A percentile compares a stretch with the other conserved stretches of the same genome.
Conservation (phyloP, 2,797 vertebrate species). For the Smutsia gigantea region DNA sequence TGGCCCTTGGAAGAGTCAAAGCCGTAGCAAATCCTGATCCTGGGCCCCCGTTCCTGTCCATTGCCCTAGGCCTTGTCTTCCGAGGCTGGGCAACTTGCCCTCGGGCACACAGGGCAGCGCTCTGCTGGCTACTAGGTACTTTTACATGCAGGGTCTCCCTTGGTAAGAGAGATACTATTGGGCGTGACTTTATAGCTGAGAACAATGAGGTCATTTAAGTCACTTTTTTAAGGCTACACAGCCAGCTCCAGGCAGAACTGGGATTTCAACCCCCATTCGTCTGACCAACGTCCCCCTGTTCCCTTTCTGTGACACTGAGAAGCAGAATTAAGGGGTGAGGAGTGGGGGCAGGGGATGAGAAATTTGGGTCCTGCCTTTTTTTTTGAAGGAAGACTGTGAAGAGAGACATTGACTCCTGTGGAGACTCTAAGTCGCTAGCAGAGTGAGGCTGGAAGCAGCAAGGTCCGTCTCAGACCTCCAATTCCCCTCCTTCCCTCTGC, state of each 20-base stretch:
- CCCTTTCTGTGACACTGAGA: accelerated
- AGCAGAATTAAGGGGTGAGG: neutral
- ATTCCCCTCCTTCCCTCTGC: accelerated
- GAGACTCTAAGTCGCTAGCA: no score
- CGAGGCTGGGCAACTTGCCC: neutral
- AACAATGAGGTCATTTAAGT: neutral
- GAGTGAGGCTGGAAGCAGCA: accelerated
- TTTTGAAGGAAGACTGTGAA: neutral
- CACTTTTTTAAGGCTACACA: neutral
- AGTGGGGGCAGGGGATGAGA: neutral
- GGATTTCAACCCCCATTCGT: neutral
- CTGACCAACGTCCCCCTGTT: neutral
- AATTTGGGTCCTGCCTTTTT: neutral
- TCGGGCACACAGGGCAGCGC: neutral
- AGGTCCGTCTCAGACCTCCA: accelerated
- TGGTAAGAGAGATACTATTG: neutral
- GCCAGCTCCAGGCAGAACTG: neutral
- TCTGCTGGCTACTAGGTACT: neutral
- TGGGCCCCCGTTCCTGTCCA: no score
- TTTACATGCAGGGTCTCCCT: accelerated
- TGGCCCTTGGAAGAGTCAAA: neutral
- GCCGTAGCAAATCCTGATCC: neutral
- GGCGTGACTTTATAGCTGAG: neutral
- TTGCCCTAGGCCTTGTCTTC: neutral
- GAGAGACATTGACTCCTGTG: neutral